Percentiles rank a stretch among this genome's conserved stretches.
Evolutionary conservation across 2,888 invertebrate species (phyloP).

Genomic region (Rhogogaster chlorosoma): DNA sequence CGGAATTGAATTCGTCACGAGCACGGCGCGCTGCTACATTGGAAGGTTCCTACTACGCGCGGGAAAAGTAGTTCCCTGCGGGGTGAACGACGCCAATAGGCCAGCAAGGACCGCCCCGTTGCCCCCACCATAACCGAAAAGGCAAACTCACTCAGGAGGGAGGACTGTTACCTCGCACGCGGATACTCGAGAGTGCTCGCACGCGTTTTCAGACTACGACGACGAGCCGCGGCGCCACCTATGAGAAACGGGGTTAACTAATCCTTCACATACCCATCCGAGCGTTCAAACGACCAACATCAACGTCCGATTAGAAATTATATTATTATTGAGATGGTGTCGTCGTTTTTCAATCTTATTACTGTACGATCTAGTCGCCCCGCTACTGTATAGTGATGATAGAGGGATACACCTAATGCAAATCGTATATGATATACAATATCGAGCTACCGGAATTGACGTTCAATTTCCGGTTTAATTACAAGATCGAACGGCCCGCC

Average conservation of each 20-base stretch:
- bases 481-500: background rate
- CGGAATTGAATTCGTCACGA: conserved; percentile 82
- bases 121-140: conserved; percentile 61
- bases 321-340: conserved; percentile 28
- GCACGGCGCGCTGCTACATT: conserved; percentile 70
- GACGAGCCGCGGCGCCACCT: conserved; percentile 78
- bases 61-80: conserved; percentile 73
- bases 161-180: conserved; percentile 61
- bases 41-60: conserved; percentile 70
- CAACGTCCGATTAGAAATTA: conserved; percentile 68
- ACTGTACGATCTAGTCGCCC: background rate
- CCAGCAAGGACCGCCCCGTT: conserved; percentile 70
- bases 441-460: background rate
- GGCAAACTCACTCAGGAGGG: conserved; percentile 45
- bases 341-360: background rate
- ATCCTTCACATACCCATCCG: conserved; percentile 78
- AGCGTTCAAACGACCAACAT: conserved; percentile 81
- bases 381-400: background rate
- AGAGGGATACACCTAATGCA: background rate
- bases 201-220: conserved; percentile 53
- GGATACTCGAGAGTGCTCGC: conserved; percentile 54
- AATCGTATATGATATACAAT: background rate
- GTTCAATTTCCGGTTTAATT: background rate
- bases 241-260: conserved; percentile 77
- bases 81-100: conserved; percentile 73